Base-by-base conservation (phyloP, 2,113 vertebrate genomes). In the Eubucco bourcierii region DNA sequence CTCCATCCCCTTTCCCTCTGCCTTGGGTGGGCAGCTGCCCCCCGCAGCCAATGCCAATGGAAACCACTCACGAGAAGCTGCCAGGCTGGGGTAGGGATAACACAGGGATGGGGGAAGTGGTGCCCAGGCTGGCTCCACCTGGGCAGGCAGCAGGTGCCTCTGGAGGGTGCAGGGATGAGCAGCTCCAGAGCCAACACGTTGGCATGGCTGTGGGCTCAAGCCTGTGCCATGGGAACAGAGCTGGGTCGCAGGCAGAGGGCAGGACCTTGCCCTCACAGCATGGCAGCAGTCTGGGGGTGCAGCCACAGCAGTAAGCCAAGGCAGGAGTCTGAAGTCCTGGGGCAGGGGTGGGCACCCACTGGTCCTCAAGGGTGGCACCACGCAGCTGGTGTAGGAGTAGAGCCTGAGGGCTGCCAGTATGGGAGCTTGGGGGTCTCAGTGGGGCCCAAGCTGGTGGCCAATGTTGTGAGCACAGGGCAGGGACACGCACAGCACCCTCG, bases 21-120 rank as follows among this genome's bases (percentile, higher is more conserved):
- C 80, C 2, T 2, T 1, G 21, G 61, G 65, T 12, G 11, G 11
- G 8, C 4, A 6, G 12, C 4, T 8, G 37, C 7, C 68, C 73
- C 39, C 25, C 1, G 4, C 72, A 10, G 25, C 47, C 46, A 2
- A 41, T 0, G 0, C 0, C 21, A 52, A 4, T 18, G 56, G 64
- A 17, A 31, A 11, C 5, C 46, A 1, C 13, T 47, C 6, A 0
- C 0, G 59, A 1, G 5, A n/a, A 53, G 79, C 7, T 3, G 1
- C 8, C 14, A 3, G 66, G 33, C 37, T 16, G 73, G 37, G 63
- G 4, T 4, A 0, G 56, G 61, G 56, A 4, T 17, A 8, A 8
- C 15, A 6, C 1, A 5, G 34, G 17, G 29, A 5, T 1, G 4
- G 14, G 21, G 44, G 9, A 28, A 9, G n/a, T 3, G 8, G 29